Conservation (phyloP, 2,113 vertebrate species). For the Sinocyclocheilus anshuiensis region DNA sequence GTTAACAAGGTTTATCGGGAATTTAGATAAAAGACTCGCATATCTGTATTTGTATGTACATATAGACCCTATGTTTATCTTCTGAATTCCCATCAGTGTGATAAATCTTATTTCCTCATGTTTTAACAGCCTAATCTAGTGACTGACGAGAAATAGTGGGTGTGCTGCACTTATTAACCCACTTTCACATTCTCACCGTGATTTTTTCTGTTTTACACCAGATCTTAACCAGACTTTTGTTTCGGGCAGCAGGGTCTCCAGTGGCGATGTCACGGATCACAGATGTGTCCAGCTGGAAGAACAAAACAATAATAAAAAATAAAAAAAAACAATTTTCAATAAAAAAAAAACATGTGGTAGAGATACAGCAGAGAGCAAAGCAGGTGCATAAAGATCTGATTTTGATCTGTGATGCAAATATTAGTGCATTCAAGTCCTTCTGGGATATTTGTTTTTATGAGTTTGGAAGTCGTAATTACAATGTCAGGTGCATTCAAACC, state of each 20-base stretch:
- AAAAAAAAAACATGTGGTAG: neutral
- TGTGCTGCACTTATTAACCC: neutral
- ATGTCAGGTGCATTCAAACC: neutral
- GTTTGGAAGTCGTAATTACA: neutral
- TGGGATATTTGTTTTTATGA: no score
- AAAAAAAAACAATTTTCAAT: neutral
- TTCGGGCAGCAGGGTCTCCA: constrained; percentile 76
- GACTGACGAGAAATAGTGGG: neutral
- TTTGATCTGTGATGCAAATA: neutral
- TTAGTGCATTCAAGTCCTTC: no score
- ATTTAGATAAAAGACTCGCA: neutral
- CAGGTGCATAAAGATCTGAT: neutral
- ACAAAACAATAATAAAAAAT: neutral
- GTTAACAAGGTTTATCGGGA: neutral
- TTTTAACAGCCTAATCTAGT: neutral
- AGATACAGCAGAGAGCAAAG: neutral
- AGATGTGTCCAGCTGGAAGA: constrained; percentile 85
- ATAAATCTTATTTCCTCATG: neutral
- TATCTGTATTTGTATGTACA: neutral
- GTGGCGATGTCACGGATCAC: constrained; percentile 87
- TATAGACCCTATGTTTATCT: neutral
- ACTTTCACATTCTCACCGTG: constrained; percentile 72
- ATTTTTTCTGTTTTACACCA: constrained; percentile 83
- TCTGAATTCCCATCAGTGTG: neutral
- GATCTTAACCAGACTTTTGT: constrained; percentile 88